These are phyloP conservation scores for Anthrax anthrax DNA, from an alignment of 2,888 invertebrate genomes.

Conservation along the genomic window DNA sequence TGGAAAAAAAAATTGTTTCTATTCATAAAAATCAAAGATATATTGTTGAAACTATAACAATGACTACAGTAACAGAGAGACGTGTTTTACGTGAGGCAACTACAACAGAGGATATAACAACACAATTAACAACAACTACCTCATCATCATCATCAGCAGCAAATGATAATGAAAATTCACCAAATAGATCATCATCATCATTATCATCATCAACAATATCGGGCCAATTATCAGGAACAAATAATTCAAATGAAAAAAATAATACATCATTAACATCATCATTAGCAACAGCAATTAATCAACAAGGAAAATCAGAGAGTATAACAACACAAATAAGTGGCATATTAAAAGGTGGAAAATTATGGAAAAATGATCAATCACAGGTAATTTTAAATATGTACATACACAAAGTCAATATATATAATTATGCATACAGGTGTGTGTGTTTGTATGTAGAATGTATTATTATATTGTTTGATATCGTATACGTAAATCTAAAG, in stretches of 20 bases:
- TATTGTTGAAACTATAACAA: constrained; percentile 51
- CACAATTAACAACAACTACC: not conserved
- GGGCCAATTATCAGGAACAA: constrained; percentile 5
- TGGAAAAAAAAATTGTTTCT: constrained; percentile 14
- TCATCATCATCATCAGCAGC: constrained; percentile 3
- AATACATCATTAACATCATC: not conserved
- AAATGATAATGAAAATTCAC: constrained; percentile 6
- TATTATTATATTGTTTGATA: too few relatives aligned
- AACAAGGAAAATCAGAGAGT: constrained; percentile 34
- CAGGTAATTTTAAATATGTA: constrained; percentile 33
- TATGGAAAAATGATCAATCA: constrained; percentile 52
- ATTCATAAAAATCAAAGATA: constrained; percentile 32
- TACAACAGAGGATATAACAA: constrained; percentile 16
- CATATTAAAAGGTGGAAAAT: constrained; percentile 61
- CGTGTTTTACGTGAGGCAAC: constrained; percentile 38
- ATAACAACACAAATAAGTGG: constrained; percentile 51
- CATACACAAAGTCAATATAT: too few relatives aligned
- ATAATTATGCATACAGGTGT: too few relatives aligned
- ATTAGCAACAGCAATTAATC: constrained; percentile 13
- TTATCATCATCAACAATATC: constrained; percentile 4
- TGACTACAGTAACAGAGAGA: constrained; percentile 52
- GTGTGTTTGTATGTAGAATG: too few relatives aligned
- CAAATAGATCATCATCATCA: constrained; percentile 8
- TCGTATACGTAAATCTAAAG: too few relatives aligned
- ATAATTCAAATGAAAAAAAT: constrained; percentile 4